Base-by-base conservation (phyloP, 2,113 vertebrate species). In the Zosterops borbonicus region DNA sequence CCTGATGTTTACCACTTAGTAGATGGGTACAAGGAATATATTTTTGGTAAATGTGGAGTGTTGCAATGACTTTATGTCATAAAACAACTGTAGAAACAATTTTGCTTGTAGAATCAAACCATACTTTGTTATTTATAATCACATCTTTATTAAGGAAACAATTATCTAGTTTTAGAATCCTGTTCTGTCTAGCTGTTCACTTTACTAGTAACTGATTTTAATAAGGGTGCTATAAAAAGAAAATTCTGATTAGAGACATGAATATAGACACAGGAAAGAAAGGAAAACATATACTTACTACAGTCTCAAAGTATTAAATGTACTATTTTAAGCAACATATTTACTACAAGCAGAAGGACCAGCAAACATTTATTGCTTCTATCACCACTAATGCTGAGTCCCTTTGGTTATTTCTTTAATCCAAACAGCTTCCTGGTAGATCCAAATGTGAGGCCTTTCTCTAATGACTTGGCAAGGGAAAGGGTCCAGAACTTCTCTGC, bases 401-500 rank as follows among this genome's bases (percentile, higher is more conserved):
- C 22, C 46, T 79, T 93, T 70, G 31, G 84, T 70, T 86, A 42
- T 83, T 86, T 53, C 79, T 95, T 93, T 96, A 95, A 94, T 91
- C 65, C 82, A 52, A 83, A 83, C 92, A 91, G 56, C 53, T 93
- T 96, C 68, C 84, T 92, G 70, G 85, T 96, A 92, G 77, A 92
- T 77, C 62, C 33, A 90, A 95, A 92, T 83, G 86, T 79, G 75
- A 96, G 87, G 80, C 76, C 68, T 91, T 96, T 90, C 74, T 69
- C 19, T 68, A 75, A 89, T 55, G 64, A 85, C 50, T 95, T 90
- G 89, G 84, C 90, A 95, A 92, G 55, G 90, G 77, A 95, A 96
- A 90, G 70, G 73, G 69, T 89, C 88, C 93, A 94, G 91, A 93
- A 83, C 64, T 94, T 97, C 94, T 95, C 88, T 96, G 67, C 84